Conservation (phyloP, 1,140 invertebrate genomes). For the Drosophila punjabiensis region DNA sequence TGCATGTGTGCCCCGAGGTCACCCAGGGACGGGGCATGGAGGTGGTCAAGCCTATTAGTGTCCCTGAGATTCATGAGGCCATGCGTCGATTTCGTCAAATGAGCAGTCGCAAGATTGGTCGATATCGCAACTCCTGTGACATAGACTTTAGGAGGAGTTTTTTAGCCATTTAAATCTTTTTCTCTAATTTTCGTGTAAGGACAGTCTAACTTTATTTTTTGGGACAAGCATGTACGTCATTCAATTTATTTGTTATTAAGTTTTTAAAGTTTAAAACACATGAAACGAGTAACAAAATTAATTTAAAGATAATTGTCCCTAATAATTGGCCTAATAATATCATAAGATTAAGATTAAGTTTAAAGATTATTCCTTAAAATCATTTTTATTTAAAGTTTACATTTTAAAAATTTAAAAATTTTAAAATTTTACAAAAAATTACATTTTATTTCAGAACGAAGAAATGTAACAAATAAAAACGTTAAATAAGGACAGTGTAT, state of each 20-base stretch:
- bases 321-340: too few relatives aligned
- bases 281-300: too few relatives aligned
- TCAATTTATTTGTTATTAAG: background rate
- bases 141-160: constrained; percentile 76
- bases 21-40: constrained; percentile 83
- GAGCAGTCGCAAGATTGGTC: constrained; percentile 75
- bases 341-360: background rate
- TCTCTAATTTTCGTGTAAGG: background rate
- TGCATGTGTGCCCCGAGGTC: constrained; percentile 84
- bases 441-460: background rate
- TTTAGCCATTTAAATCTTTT: constrained; percentile 72
- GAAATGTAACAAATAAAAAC: background rate
- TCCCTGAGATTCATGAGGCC: constrained; percentile 83
- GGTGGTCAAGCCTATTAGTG: constrained; percentile 81
- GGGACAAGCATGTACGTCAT: background rate
- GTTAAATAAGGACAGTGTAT: background rate
- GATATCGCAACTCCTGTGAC: constrained; percentile 78
- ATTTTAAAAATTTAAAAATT: too few relatives aligned
- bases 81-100: constrained; percentile 81
- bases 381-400: background rate
- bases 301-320: background rate
- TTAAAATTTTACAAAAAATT: too few relatives aligned
- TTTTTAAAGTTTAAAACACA: background rate
- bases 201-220: background rate
- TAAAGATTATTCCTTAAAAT: background rate